Percentiles rank a stretch among this genome's conserved stretches.
Conservation (phyloP, 2,113 vertebrate species). For the Triplophysa dalaica region DNA sequence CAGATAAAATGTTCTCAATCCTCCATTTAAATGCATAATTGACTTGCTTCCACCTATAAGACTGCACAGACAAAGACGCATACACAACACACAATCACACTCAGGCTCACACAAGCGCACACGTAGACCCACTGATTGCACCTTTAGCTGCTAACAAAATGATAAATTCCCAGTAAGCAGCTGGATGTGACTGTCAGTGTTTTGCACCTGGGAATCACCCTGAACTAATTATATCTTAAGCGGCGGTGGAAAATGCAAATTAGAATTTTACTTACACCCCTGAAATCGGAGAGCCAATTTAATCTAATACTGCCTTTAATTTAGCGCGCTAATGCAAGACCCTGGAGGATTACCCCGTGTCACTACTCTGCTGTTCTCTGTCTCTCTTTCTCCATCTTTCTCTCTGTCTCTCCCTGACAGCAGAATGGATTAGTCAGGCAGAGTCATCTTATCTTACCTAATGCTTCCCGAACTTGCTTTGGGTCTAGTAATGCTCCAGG, state of each 20-base stretch:
- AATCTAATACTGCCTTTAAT: conserved; percentile 84
- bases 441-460: conserved; percentile 75
- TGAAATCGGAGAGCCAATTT: conserved; percentile 84
- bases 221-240: conserved; percentile 83
- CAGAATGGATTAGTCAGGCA: conserved; percentile 74
- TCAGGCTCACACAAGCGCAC: conserved; percentile 40
- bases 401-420: conserved; percentile 13
- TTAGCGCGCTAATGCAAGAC: conserved; percentile 79
- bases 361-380: conserved; percentile 57
- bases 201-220: conserved; percentile 80
- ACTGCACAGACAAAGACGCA: conserved; percentile 15
- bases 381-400: conserved; percentile 23
- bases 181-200: conserved; percentile 78
- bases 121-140: conserved; percentile 45
- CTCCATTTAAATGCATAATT: not conserved
- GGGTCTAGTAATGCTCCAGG: conserved; percentile 57
- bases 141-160: conserved; percentile 62
- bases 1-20: not conserved
- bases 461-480: conserved; percentile 72
- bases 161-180: conserved; percentile 73
- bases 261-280: conserved; percentile 83
- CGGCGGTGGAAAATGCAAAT: conserved; percentile 80
- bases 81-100: conserved; percentile 39
- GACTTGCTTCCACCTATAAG: not conserved
- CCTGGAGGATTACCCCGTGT: conserved; percentile 78